Percentiles rank a stretch among this genome's conserved stretches.
phyloP scores from a whole-genome alignment of 2,888 invertebrate species.

The Rotaria sp. region DNA sequence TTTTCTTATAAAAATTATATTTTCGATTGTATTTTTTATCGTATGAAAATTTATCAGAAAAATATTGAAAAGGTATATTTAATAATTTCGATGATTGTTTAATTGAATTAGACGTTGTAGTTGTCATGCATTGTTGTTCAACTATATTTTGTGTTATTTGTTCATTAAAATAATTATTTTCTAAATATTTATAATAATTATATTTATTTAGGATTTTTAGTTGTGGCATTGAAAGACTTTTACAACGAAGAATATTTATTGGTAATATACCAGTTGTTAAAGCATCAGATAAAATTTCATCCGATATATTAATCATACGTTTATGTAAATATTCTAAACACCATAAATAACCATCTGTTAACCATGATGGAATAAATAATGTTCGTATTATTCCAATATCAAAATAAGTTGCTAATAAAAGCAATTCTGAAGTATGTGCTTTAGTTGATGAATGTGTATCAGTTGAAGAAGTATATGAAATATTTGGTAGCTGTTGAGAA shows the following conservation, averaged over 20 bases:
- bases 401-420: constrained; percentile 54
- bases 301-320: constrained; percentile 35
- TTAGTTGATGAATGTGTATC: too few species aligned
- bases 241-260: constrained; percentile 19
- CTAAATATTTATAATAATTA: not conserved
- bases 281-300: constrained; percentile 30
- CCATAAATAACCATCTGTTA: constrained; percentile 71
- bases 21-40: not conserved
- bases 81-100: not conserved
- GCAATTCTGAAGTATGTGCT: not conserved
- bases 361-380: constrained; percentile 90
- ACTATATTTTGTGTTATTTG: constrained; percentile 18
- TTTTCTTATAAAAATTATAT: not conserved
- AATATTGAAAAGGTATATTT: not conserved
- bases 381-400: constrained; percentile 92
- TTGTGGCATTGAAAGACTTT: constrained; percentile 36
- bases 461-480: not conserved
- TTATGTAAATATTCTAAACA: constrained; percentile 37
- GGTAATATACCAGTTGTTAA: not conserved
- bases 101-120: not conserved
- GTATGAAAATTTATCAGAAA: not conserved
- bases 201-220: not conserved
- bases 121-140: not conserved
- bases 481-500: not conserved
- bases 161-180: not conserved